A percentile compares a stretch with the other conserved stretches of the same genome.
These are phyloP conservation scores for Hirudinaria manillensis DNA, from an alignment of 2,888 invertebrate species.

Conservation along the genomic window DNA sequence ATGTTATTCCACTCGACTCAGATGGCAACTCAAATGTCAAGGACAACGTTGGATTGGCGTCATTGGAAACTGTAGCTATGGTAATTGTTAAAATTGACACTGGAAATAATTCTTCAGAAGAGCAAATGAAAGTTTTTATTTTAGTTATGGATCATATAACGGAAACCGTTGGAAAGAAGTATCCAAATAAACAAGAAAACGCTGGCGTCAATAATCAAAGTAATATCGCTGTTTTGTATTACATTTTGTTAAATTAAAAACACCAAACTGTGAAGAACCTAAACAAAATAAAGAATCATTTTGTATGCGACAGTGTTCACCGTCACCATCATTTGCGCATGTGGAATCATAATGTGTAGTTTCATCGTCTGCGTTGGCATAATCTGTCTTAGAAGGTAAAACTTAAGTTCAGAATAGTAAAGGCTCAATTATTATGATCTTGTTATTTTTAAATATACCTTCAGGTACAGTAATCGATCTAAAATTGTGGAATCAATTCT, in stretches of 20 bases:
- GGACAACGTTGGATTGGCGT: conserved; percentile 35
- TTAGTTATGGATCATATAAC: too few relatives aligned
- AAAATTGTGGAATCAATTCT: conserved; percentile 4
- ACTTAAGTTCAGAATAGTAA: background rate
- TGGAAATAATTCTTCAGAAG: too few relatives aligned
- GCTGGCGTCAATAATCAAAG: too few relatives aligned
- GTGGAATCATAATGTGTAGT: background rate
- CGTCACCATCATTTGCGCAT: background rate
- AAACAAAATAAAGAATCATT: background rate
- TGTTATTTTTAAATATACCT: background rate
- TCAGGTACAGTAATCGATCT: background rate
- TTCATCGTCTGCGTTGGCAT: conserved; percentile 8
- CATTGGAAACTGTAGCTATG: conserved; percentile 33
- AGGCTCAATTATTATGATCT: background rate
- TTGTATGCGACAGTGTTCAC: background rate
- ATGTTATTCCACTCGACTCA: conserved; percentile 31
- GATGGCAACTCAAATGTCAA: conserved; percentile 34
- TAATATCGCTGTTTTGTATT: too few relatives aligned
- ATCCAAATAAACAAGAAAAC: too few relatives aligned
- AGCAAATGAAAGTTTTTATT: too few relatives aligned
- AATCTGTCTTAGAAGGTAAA: background rate
- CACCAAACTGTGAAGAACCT: background rate
- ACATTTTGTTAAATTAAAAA: too few relatives aligned
- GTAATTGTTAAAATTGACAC: background rate
- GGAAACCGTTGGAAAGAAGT: too few relatives aligned